phyloP scores from a whole-genome alignment of 2,888 invertebrate genomes.

The Hyppa rectilinea region DNA sequence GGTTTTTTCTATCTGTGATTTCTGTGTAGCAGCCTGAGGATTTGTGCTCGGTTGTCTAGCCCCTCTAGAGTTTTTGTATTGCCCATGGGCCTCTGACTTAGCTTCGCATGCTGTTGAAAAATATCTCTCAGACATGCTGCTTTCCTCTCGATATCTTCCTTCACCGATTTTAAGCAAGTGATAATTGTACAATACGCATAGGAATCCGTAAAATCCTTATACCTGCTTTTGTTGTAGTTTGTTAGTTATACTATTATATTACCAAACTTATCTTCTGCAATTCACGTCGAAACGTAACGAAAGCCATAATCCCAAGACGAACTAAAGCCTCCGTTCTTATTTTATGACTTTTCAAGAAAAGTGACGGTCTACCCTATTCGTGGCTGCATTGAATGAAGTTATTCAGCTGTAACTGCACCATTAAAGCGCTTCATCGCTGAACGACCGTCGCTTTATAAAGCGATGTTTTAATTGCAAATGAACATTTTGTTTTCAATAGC shows the following conservation, averaged over 20 bases:
- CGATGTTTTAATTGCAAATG: constrained; percentile 23
- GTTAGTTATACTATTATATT: background rate
- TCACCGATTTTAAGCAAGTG: too few species aligned
- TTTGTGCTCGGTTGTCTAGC: too few species aligned
- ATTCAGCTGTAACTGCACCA: constrained; percentile 51
- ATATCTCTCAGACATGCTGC: too few species aligned
- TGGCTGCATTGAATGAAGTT: constrained; percentile 49
- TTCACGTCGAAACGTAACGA: background rate
- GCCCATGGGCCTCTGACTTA: too few species aligned
- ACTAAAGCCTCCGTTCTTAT: background rate
- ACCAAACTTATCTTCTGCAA: background rate
- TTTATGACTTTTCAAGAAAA: constrained; percentile 46
- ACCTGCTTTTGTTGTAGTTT: background rate
- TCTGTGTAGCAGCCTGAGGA: too few species aligned
- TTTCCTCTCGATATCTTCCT: too few species aligned
- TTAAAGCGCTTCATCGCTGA: constrained; percentile 46
- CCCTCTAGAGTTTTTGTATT: too few species aligned
- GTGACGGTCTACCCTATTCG: constrained; percentile 13
- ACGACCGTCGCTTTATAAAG: constrained; percentile 6
- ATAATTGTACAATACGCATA: too few species aligned
- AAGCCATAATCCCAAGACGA: constrained; percentile 12
- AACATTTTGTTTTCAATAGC: constrained; percentile 28
- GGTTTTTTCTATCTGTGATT: too few species aligned
- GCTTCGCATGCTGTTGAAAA: too few species aligned
- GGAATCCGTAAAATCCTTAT: too few species aligned